Percentiles rank a stretch among this genome's conserved stretches.
Evolutionary conservation across 2,888 invertebrate species (phyloP).

Genomic region (Aphrophora alni): DNA sequence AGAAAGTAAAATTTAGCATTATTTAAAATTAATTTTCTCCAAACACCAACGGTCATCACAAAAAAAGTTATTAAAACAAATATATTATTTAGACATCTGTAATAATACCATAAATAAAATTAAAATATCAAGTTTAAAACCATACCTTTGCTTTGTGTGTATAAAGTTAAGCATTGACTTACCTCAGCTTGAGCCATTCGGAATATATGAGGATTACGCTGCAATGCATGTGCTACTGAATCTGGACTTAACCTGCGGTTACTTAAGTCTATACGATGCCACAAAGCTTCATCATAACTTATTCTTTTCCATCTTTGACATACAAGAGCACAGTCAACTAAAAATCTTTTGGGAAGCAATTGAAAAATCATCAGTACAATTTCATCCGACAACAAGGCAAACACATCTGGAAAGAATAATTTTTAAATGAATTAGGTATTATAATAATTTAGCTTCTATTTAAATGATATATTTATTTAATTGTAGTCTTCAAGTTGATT

Average conservation of each 20-base stretch:
- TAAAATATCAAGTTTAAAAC: slow-evolving; percentile 18
- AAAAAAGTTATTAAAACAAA: too few species aligned
- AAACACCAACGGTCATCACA: too few species aligned
- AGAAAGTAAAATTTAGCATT: too few species aligned
- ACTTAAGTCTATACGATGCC: slow-evolving; percentile 84
- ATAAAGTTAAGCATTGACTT: slow-evolving; percentile 51
- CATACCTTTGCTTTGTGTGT: slow-evolving; percentile 22
- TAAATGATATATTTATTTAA: too few species aligned
- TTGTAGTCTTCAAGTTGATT: too few species aligned
- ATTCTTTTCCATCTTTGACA: slow-evolving; percentile 81
- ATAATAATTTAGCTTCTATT: too few species aligned
- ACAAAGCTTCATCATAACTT: slow-evolving; percentile 82
- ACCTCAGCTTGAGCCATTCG: slow-evolving; percentile 83
- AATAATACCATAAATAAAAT: slow-evolving; percentile 6
- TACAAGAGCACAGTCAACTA: slow-evolving; percentile 74
- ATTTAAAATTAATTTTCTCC: too few species aligned
- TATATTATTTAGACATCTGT: too few species aligned
- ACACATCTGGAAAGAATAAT: slow-evolving; percentile 63
- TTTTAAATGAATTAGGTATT: background rate
- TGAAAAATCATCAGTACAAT: slow-evolving; percentile 81
- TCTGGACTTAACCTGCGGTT: slow-evolving; percentile 70
- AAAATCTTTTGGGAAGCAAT: slow-evolving; percentile 78
- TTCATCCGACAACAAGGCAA: slow-evolving; percentile 82
- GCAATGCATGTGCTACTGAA: slow-evolving; percentile 76
- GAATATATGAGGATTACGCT: slow-evolving; percentile 77